phyloP scores from a whole-genome alignment of 2,113 vertebrate species.

The Chloroceryle aenea region DNA sequence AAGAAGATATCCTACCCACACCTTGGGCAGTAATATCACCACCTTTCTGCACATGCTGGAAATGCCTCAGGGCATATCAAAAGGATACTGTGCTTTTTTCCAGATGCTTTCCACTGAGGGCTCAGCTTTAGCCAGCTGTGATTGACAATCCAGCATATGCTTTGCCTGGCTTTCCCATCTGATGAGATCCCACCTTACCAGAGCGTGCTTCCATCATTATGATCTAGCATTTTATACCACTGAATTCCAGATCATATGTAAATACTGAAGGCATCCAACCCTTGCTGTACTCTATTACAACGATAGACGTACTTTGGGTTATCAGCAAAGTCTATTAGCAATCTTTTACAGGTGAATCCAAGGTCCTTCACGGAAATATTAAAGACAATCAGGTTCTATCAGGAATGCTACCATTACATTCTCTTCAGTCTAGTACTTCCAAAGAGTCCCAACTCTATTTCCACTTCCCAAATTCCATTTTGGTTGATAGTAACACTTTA shows the following conservation, averaged over 20 bases:
- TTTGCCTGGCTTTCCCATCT: neutral
- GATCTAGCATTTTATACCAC: neutral
- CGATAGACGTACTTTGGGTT: neutral
- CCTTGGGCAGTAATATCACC: neutral
- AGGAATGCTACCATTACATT: neutral
- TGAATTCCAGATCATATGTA: neutral
- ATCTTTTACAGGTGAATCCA: neutral
- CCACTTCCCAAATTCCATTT: neutral
- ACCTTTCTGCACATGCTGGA: neutral
- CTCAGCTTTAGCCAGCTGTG: neutral
- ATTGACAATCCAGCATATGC: neutral
- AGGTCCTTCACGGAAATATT: neutral
- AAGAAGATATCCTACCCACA: neutral
- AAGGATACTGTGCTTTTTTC: fast-evolving
- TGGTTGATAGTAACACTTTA: neutral
- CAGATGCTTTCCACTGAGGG: neutral
- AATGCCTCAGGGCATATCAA: fast-evolving
- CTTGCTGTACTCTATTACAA: neutral
- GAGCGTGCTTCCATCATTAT: neutral
- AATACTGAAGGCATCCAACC: neutral
- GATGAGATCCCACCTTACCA: neutral
- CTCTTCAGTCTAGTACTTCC: neutral
- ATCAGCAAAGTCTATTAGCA: neutral
- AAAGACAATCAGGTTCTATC: fast-evolving
- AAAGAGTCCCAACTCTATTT: neutral